Percentiles rank a stretch among this genome's conserved stretches.
Conservation (phyloP, 2,113 vertebrate genomes). For the Sylvilagus bachmani region DNA sequence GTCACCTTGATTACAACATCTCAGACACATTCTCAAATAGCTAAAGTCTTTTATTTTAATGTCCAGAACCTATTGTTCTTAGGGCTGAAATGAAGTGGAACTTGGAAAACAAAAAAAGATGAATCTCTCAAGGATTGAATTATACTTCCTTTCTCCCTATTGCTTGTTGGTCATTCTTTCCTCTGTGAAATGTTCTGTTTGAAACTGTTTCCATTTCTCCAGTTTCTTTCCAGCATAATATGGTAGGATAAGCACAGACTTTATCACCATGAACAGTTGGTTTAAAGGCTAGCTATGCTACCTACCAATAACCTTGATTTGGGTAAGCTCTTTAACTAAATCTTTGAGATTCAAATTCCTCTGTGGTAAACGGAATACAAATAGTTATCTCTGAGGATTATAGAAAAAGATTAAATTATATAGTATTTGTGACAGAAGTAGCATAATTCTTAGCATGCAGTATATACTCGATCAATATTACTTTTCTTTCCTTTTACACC, state of each 20-base stretch:
- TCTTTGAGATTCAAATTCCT: constrained; percentile 35
- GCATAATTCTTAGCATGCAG: background rate
- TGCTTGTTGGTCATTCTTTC: background rate
- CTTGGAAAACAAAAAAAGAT: constrained; percentile 52
- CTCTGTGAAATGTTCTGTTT: background rate
- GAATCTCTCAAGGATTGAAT: constrained; percentile 30
- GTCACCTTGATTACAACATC: constrained; percentile 65
- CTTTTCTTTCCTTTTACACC: background rate
- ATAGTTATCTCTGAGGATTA: background rate
- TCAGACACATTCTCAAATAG: constrained; percentile 61
- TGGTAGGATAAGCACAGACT: background rate
- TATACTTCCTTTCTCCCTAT: background rate
- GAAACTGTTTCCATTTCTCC: background rate
- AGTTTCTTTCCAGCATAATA: background rate
- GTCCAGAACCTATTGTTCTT: constrained; percentile 48
- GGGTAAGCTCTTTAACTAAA: background rate
- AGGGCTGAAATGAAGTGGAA: constrained; percentile 62
- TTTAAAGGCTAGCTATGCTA: background rate
- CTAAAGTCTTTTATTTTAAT: constrained; percentile 49
- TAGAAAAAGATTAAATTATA: constrained; percentile 4
- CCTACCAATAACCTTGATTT: background rate
- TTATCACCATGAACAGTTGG: background rate
- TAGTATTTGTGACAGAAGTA: background rate
- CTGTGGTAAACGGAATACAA: constrained; percentile 45
- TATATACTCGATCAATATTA: background rate